Conservation (phyloP, 2,113 vertebrate species). For the Dolichallabes microphthalmus region DNA sequence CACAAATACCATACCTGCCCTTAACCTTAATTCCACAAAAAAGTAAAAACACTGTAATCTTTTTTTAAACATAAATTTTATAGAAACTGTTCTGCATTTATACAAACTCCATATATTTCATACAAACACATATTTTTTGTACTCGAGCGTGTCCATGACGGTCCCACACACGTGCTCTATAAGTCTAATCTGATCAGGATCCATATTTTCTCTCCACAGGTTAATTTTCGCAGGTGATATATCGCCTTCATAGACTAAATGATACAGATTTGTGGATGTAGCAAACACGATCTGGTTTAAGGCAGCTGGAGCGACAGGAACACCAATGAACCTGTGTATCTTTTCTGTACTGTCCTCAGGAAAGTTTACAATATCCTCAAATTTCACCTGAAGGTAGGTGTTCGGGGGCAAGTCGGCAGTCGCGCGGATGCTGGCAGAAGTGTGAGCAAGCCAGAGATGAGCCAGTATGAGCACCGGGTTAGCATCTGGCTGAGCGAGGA, state of each 20-base stretch:
- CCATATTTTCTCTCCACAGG: slow-evolving; percentile 77
- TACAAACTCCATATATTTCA: slow-evolving; percentile 28
- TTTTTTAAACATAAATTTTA: not conserved
- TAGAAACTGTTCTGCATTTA: slow-evolving; percentile 7
- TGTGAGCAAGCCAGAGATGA: slow-evolving; percentile 82
- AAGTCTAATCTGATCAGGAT: slow-evolving; percentile 71
- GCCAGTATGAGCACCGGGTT: slow-evolving; percentile 74
- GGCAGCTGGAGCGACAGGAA: slow-evolving; percentile 80
- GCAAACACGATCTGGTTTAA: slow-evolving; percentile 88
- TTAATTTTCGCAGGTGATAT: slow-evolving; percentile 76
- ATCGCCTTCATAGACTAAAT: slow-evolving; percentile 83
- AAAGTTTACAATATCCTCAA: slow-evolving; percentile 81
- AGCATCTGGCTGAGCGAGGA: slow-evolving; percentile 67
- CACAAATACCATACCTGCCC: not conserved
- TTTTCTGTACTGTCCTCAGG: slow-evolving; percentile 76
- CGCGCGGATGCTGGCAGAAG: slow-evolving; percentile 77
- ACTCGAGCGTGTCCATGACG: slow-evolving; percentile 80
- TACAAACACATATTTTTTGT: slow-evolving; percentile 71
- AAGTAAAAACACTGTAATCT: not conserved
- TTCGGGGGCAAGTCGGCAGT: slow-evolving; percentile 67
- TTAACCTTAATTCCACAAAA: not conserved
- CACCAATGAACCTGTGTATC: slow-evolving; percentile 81
- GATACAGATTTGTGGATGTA: slow-evolving; percentile 83
- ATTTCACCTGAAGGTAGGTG: slow-evolving; percentile 76
- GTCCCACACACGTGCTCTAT: slow-evolving; percentile 80